Conservation (phyloP, 2,113 vertebrate species). For the Hippocampus comes region DNA sequence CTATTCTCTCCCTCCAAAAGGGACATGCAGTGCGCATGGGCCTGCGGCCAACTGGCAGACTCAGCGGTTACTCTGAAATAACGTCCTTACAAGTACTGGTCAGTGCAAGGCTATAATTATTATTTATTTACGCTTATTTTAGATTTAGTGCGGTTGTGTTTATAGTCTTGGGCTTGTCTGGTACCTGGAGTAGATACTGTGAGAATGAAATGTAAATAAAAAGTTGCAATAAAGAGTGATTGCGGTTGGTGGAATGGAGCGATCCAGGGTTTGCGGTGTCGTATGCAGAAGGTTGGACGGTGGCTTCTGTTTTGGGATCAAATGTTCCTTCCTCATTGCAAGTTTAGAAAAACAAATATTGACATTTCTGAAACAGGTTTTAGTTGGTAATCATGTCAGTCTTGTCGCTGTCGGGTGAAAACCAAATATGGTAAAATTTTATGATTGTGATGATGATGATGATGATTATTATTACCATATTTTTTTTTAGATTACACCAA, state of each 20-base stretch:
- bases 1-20: constrained; percentile 50
- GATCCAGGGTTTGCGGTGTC: background rate
- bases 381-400: background rate
- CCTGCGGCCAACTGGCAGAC: constrained; percentile 54
- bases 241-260: background rate
- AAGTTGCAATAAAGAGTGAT: background rate
- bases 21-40: constrained; percentile 44
- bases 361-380: background rate
- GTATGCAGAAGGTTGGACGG: background rate
- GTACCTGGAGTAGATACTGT: background rate
- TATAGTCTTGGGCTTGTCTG: background rate
- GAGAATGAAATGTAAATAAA: background rate
- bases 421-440: background rate
- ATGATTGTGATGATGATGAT: too few species aligned
- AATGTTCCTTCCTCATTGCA: background rate
- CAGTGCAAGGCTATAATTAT: constrained; percentile 39
- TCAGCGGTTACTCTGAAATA: constrained; percentile 48
- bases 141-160: constrained; percentile 26
- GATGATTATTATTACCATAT: too few species aligned
- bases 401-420: background rate
- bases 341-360: background rate
- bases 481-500: too few species aligned
- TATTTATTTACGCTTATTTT: constrained; percentile 44
- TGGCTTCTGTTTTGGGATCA: background rate
- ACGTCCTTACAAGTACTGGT: constrained; percentile 47